phyloP scores from a whole-genome alignment of 2,113 vertebrate genomes.

The Ailuropoda melanoleuca region DNA sequence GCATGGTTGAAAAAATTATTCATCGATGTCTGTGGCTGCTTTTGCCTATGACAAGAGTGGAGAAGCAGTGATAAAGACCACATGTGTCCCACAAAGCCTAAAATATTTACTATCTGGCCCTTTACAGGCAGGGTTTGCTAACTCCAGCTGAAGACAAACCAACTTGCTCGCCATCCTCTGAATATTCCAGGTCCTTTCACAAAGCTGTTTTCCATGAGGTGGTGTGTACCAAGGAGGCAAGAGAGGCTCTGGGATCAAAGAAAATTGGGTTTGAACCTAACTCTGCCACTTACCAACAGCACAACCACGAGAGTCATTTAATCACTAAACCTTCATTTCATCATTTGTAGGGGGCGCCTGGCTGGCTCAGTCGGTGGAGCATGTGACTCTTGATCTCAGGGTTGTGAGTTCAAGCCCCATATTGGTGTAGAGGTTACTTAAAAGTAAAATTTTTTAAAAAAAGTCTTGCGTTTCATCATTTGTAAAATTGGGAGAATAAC shows the following conservation, averaged over 20 bases:
- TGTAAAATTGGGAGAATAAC: neutral
- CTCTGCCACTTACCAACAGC: neutral
- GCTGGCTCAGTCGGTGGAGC: neutral
- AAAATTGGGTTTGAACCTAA: neutral
- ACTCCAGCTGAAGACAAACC: neutral
- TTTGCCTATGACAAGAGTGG: neutral
- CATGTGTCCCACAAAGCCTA: neutral
- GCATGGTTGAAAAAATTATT: neutral
- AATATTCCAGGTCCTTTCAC: neutral
- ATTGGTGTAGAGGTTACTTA: neutral
- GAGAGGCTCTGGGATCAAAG: neutral
- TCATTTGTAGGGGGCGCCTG: neutral
- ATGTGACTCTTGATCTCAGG: neutral
- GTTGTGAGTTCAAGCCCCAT: neutral
- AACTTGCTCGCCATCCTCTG: neutral
- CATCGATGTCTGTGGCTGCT: neutral
- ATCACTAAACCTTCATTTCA: neutral
- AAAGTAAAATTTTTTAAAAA: neutral
- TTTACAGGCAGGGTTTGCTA: neutral
- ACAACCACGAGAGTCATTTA: conserved; percentile 1
- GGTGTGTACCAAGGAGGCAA: neutral
- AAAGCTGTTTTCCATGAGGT: neutral
- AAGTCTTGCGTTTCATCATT: neutral
- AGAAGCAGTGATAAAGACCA: neutral
- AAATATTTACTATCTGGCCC: neutral